These are phyloP conservation scores for Okamejei kenojei DNA, from an alignment of 2,797 vertebrate genomes.

Conservation along the genomic window DNA sequence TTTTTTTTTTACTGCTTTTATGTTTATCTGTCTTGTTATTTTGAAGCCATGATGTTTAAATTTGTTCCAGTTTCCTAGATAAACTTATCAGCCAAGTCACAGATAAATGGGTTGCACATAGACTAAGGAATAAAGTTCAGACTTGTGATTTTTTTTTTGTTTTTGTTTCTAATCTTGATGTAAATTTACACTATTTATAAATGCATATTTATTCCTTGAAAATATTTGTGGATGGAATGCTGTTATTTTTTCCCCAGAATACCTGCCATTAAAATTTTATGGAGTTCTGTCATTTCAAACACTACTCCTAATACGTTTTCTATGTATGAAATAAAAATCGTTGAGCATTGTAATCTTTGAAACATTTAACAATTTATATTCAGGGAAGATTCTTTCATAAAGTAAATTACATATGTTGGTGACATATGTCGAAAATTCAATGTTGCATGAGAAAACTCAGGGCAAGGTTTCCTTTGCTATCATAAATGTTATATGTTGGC, in stretches of 20 bases:
- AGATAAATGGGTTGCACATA: slow-evolving; percentile 97
- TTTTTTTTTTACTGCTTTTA: slow-evolving; percentile 73
- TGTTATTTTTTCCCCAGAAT: slow-evolving; percentile 96
- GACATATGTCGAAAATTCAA: slow-evolving; percentile 20
- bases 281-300: slow-evolving; percentile 94
- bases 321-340: slow-evolving; percentile 88
- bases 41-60: slow-evolving; percentile 70
- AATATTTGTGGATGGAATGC: slow-evolving; percentile 99
- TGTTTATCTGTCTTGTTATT: slow-evolving; percentile 69
- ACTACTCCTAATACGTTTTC: slow-evolving; percentile 92
- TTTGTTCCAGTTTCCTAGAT: slow-evolving; percentile 70
- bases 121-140: slow-evolving; percentile 91
- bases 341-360: slow-evolving; percentile 76
- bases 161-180: slow-evolving; percentile 98
- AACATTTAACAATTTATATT: slow-evolving; percentile 38
- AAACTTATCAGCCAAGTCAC: slow-evolving; percentile 82
- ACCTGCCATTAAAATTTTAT: slow-evolving; percentile 99
- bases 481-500: slow-evolving; percentile 34
- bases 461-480: slow-evolving; percentile 28
- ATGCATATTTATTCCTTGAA: slow-evolving; percentile 99
- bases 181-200: slow-evolving; percentile 99
- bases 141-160: slow-evolving; percentile 80
- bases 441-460: slow-evolving; percentile 35
- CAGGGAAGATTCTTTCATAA: slow-evolving; percentile 24
- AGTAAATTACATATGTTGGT: slow-evolving; percentile 30